Base-by-base conservation (phyloP, 2,888 invertebrate species). In the Allacma fusca region DNA sequence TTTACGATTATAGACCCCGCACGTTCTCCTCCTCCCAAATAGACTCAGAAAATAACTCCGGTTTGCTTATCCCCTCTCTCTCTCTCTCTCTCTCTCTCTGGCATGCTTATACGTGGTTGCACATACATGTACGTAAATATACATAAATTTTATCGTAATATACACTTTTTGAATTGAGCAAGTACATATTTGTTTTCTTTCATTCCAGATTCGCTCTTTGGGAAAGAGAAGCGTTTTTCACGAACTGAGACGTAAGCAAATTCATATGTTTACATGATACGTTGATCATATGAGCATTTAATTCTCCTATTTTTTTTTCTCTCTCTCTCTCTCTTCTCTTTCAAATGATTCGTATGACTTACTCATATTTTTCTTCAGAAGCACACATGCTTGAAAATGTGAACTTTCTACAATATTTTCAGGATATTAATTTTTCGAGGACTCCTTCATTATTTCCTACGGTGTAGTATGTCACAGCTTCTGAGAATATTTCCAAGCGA, bases 221-320 rank as follows among this genome's bases (percentile, higher is more conserved):
- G 76, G 28, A 50, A 24, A 29, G 69, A 76, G 24, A 69, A 69
- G 29, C 68, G 76, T 9, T 76, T 76, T 76, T 57, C 69, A 19
- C 50, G 76, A 21, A 69, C 67, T 68, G 76, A 76, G 68, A 76
- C 76, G 76, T 76, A 76, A 76, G 76, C 65, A 19, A 65, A 29
- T 44, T 70, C 70, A 21, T 43, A 69, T 69, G 26, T 50, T 50
- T 50, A 67, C 65, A n/a, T 28, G 16, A n/a, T n/a, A 65, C 24
- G 1, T 65, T 65, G 65, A 28, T 26, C 19, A 50, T 50, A 50
- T 43, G 69, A 43, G 16, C 24, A 24, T n/a, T n/a, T n/a, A n/a
- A n/a, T n/a, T n/a, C 43, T 24, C 23, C 23, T 12, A 70, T 68
- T n/a, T 4, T n/a, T 68, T n/a, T 4, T n/a, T 34, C 34, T n/a